These are phyloP conservation scores for Ypsolopha scabrella DNA, from an alignment of 2,888 invertebrate species.

Conservation along the genomic window DNA sequence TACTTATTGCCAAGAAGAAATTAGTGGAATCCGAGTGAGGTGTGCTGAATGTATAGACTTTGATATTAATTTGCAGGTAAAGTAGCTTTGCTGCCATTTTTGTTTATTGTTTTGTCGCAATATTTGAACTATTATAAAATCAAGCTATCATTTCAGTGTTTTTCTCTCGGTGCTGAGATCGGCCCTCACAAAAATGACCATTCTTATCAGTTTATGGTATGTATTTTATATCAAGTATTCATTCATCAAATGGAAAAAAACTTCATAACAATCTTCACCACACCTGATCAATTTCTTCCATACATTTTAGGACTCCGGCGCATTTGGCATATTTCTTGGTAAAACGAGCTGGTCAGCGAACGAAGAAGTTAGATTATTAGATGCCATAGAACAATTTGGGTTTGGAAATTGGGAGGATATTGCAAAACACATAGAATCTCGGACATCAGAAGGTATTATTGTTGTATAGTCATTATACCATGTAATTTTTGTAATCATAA, in stretches of 20 bases:
- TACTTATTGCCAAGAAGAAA: conserved; percentile 95
- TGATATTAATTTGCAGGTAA: conserved; percentile 96
- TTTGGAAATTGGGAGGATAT: conserved; percentile 98
- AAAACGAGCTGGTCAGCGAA: conserved; percentile 90
- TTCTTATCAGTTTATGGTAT: conserved; percentile 91
- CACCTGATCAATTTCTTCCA: conserved; percentile 2
- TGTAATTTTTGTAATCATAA: no score
- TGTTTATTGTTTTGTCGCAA: conserved; percentile 63
- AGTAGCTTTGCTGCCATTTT: conserved; percentile 59
- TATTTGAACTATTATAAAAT: conserved; percentile 30
- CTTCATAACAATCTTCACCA: conserved; percentile 4
- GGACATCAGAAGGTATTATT: conserved; percentile 83
- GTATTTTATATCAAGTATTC: conserved; percentile 16
- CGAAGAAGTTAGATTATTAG: conserved; percentile 89
- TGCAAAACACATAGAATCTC: conserved; percentile 88
- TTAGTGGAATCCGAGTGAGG: conserved; percentile 88
- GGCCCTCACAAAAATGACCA: conserved; percentile 92
- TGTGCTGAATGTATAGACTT: conserved; percentile 93
- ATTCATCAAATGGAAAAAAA: neutral
- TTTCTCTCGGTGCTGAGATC: conserved; percentile 93
- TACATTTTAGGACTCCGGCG: conserved; percentile 76
- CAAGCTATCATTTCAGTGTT: conserved; percentile 77
- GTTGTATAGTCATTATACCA: neutral
- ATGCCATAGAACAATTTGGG: conserved; percentile 94
- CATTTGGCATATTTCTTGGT: conserved; percentile 84